Base-by-base conservation (phyloP, 2,888 invertebrate species). In the Biston betularia region DNA sequence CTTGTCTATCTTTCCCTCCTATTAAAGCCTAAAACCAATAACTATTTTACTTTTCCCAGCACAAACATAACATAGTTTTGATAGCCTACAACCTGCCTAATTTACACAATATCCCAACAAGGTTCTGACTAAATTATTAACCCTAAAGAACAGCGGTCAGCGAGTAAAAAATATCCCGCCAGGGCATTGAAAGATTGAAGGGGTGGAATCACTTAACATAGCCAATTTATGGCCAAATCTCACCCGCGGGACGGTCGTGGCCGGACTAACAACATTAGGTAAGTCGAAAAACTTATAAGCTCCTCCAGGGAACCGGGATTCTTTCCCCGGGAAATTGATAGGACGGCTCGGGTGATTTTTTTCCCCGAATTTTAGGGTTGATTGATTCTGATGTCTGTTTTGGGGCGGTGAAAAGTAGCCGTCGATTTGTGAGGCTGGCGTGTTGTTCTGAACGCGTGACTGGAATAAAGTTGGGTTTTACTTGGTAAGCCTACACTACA, bases 131-230 rank as follows among this genome's bases (percentile, higher is more conserved):
- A 80, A 87, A 88, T 87, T 85, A 87, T 88, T 83, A 82, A 85
- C 75, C 79, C 74, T 60, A 77, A 79, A 78, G 78, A 79, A 78
- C 71, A 73, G 67, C 61, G 74, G 74, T 66, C 72, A 73, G 73
- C 70, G 77, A 79, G 78, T 85, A 90, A 91, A 90, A 90, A 90
- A 90, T 88, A 86, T 80, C 83, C 62, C 86, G 73, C 82, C 56
- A 77, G 88, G 89, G 92, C 91, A 91, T 92, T 89, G 90, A 89
- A 89, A 93, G 92, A 93, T 93, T 92, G 93, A 92, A 91, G 88
- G 90, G 92, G 90, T 89, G 80, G 84, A 91, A 93, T 92, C 93
- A 92, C 90, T 93, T 92, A 90, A 82, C 85, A 82, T 80, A 81
- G 81, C 80, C 91, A 91, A 93, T 93, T 93, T 93, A 93, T 93